These are phyloP conservation scores for Drosophila punjabiensis DNA, from an alignment of 1,140 invertebrate genomes.

Conservation along the genomic window DNA sequence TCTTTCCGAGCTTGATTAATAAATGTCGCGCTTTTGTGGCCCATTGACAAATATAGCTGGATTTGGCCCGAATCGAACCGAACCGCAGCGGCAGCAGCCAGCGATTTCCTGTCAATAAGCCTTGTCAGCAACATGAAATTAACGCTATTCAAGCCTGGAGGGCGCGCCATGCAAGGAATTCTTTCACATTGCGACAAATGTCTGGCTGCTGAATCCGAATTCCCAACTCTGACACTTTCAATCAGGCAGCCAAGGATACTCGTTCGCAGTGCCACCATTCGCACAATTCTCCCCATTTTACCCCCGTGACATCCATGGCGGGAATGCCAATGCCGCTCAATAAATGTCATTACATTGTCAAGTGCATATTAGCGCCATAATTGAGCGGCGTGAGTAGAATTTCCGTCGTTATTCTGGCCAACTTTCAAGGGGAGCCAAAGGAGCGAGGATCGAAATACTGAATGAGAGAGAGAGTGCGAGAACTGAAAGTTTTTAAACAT, in stretches of 20 bases:
- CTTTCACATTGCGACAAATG: conserved; percentile 68
- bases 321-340: conserved; percentile 60
- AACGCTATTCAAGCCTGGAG: conserved; percentile 62
- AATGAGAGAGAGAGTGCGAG: not conserved
- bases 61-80: not conserved
- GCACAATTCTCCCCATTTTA: not conserved
- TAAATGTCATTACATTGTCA: conserved; percentile 83
- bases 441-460: not conserved
- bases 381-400: conserved; percentile 75
- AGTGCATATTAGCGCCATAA: conserved; percentile 82
- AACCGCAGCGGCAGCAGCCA: conserved; percentile 10
- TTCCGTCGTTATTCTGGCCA: conserved; percentile 18
- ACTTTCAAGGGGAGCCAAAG: not conserved
- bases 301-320: conserved; percentile 38
- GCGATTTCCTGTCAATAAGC: conserved; percentile 71
- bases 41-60: conserved; percentile 57
- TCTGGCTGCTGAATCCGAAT: conserved; percentile 64
- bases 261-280: not conserved
- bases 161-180: conserved; percentile 53
- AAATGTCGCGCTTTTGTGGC: conserved; percentile 71
- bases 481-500: not conserved
- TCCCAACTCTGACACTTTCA: conserved; percentile 65
- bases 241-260: conserved; percentile 56
- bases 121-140: conserved; percentile 74
- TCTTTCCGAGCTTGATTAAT: conserved; percentile 68